Base-by-base conservation (phyloP, 2,113 vertebrate species). In the Empidonax traillii region DNA sequence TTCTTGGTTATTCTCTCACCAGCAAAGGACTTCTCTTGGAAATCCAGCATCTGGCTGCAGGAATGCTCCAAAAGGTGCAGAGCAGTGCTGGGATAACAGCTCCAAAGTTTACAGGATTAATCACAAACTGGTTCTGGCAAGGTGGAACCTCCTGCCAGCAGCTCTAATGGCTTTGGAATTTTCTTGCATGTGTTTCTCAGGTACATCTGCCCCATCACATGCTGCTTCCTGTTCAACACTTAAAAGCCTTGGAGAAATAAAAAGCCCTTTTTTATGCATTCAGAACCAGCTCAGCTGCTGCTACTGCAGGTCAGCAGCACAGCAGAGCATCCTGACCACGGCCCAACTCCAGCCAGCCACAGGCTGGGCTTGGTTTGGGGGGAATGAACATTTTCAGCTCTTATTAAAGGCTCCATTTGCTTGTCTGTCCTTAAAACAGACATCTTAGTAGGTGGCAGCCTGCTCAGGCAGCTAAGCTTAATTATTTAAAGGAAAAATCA, bases 401-500 rank as follows among this genome's bases (percentile, higher is more conserved):
- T 52, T 56, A 33, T 56, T 41, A n/a, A 58, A 82, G 33, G 28
- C 21, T 47, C 12, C 51, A 31, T 35, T 74, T 56, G 25, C 35
- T 51, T 23, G 39, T 27, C 73, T 37, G 66, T 51, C 74, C 78
- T 90, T 55, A 47, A n/a, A 69, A 28, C 23, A 75, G 71, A 19
- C 30, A 10, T 79, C 85, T 59, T 82, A 33, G 74, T 77, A 88
- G 97, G 97, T 95, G 97, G 93, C 73, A 90, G 93, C 41, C 91
- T 66, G 85, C 94, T 43, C 4, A 43, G 87, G 90, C 82, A 91
- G 85, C 95, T 71, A 59, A 65, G 87, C 85, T 94, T 95, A 89
- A 97, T 97, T 96, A 95, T 85, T 96, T 85, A 78, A 95, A 83
- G 93, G 87, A 93, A 96, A 96, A 97, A 96, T 74, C 95, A 96